Percentiles rank a stretch among this genome's conserved stretches.
Conservation (phyloP, 2,113 vertebrate genomes). For the Nymphicus hollandicus region DNA sequence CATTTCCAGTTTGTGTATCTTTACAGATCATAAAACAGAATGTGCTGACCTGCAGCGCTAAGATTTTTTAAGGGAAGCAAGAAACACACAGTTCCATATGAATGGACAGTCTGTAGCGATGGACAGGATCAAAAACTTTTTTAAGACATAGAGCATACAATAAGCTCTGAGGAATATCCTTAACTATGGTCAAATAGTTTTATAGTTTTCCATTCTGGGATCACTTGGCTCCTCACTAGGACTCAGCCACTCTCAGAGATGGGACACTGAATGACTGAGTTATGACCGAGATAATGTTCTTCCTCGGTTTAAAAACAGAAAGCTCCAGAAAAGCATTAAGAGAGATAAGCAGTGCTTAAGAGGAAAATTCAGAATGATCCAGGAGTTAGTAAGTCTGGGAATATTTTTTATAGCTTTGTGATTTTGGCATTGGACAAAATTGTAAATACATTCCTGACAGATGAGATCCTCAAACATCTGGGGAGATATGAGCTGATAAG, state of each 20-base stretch:
- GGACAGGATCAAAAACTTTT: not conserved
- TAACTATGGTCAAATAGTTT: not conserved
- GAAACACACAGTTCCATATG: constrained; percentile 7
- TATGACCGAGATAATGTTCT: not conserved
- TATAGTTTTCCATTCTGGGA: not conserved
- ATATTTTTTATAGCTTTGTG: constrained; percentile 10
- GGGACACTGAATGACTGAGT: not conserved
- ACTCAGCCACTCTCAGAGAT: not conserved
- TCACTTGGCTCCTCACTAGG: constrained; percentile 1
- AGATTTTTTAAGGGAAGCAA: not conserved
- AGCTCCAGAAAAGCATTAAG: not conserved
- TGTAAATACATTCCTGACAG: constrained; percentile 34
- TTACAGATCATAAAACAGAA: not conserved
- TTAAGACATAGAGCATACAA: not conserved
- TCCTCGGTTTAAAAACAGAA: not conserved
- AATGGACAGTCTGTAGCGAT: not conserved
- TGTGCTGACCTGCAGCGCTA: not conserved
- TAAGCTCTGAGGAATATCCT: not conserved
- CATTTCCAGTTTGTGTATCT: not conserved
- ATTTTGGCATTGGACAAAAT: not conserved
- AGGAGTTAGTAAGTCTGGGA: not conserved
- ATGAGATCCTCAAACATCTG: constrained; percentile 57
- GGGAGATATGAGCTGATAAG: not conserved
- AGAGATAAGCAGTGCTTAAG: not conserved
- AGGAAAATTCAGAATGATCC: not conserved